Conservation (phyloP, 2,888 invertebrate genomes). For the Schizotus pectinicornis region DNA sequence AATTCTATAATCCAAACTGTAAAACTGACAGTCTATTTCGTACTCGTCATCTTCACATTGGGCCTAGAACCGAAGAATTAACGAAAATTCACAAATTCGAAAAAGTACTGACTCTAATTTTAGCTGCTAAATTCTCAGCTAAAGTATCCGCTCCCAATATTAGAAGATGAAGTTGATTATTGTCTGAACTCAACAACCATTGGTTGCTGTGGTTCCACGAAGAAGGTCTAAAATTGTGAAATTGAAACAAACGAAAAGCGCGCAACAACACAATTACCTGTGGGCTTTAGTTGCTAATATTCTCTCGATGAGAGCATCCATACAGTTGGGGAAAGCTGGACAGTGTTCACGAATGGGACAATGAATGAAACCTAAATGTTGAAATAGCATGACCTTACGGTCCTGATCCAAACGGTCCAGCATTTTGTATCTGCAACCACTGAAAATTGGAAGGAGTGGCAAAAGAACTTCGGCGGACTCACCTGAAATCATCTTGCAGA, state of each 20-base stretch:
- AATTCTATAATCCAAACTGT: constrained; percentile 83
- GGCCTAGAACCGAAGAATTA: constrained; percentile 59
- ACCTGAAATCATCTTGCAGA: constrained; percentile 90
- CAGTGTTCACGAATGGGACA: constrained; percentile 95
- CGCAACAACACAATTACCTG: constrained; percentile 52
- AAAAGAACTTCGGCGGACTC: constrained; percentile 30
- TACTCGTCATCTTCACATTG: constrained; percentile 90
- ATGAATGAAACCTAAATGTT: constrained; percentile 94
- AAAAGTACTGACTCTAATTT: constrained; percentile 67
- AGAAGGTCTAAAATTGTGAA: constrained; percentile 58
- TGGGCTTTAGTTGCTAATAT: constrained; percentile 73
- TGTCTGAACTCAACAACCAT: constrained; percentile 69
- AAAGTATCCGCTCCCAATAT: constrained; percentile 87
- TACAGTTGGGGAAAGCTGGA: constrained; percentile 84
- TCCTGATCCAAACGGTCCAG: constrained; percentile 94
- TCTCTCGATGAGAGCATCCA: constrained; percentile 78
- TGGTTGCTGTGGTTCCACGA: constrained; percentile 70
- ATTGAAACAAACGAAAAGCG: background rate
- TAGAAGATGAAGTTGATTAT: constrained; percentile 82
- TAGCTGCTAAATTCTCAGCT: constrained; percentile 85
- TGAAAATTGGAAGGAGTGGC: constrained; percentile 6
- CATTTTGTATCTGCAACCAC: constrained; percentile 81
- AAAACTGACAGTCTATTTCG: constrained; percentile 77
- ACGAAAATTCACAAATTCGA: constrained; percentile 1
- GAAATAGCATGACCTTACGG: constrained; percentile 90